Evolutionary conservation across 2,888 invertebrate genomes (phyloP), one percentile per base, ranked within the genome.

Genomic region (Mellilla xanthometata): DNA sequence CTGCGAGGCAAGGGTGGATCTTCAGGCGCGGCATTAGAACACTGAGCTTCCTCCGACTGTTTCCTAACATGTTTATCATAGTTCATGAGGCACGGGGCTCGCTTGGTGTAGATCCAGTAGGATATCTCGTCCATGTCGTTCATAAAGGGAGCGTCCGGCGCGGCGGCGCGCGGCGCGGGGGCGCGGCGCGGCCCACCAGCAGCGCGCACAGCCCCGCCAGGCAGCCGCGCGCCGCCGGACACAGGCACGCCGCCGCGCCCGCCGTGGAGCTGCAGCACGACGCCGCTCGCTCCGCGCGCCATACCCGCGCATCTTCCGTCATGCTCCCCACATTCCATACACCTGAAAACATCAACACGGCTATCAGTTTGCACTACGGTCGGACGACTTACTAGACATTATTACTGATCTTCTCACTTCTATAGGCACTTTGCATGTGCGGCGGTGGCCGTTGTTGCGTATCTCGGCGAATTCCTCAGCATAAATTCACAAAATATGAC

Each of bases 51-150:
- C 45, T 71, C 75, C 50, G 54, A 61, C 47, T 72, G 73, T 45
- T 72, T 78, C 49, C 75, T 81, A 24, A 72, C 60, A 24, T 69
- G 56, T 60, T 75, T 80, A 32, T 87, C 84, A 71, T 81, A 83
- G 58, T 76, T 77, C 59, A 79, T 76, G 26, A 89, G 81, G 71
- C 89, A 90, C 0, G 90, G 90, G 8, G 90, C 84, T 62, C 84
- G 70, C 52, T 83, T 83, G 1, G 90, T 88, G 55, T 76, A 72
- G 19, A 90, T 73, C 90, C 90, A 90, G 56, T 77, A 88, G 1
- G 80, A 66, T 68, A 90, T 89, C 62, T 89, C 89, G 52, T 89
- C 88, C 83, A 88, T 87, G 52, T 72, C 77, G 73, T 58, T 85
- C 76, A 85, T 83, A 83, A 83, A 81, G 81, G 81, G 81, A 79